Percentiles rank a stretch among this genome's conserved stretches.
phyloP scores from a whole-genome alignment of 2,888 invertebrate genomes.

The Caenorhabditis angaria region DNA sequence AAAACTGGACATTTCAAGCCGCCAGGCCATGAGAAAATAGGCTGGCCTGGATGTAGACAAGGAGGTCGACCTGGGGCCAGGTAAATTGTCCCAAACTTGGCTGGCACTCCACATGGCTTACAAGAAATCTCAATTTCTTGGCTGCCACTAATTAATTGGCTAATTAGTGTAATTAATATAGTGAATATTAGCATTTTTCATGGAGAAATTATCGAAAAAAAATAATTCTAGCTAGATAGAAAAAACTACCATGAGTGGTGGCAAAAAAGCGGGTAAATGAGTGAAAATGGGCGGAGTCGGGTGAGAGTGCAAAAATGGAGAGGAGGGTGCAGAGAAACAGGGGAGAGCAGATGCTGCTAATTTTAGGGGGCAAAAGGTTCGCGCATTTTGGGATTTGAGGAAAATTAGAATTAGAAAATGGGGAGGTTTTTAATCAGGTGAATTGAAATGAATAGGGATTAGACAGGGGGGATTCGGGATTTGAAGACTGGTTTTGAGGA shows the following conservation, averaged over 20 bases:
- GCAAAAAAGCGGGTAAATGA: no score
- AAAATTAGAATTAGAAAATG: neutral
- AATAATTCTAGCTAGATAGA: no score
- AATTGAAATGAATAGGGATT: neutral
- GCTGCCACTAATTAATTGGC: neutral
- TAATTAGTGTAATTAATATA: neutral
- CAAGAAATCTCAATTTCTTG: constrained; percentile 3
- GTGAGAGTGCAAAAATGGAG: no score
- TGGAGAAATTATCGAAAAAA: no score
- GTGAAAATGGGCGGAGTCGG: no score
- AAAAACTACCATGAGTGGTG: no score
- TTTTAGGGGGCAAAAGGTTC: no score
- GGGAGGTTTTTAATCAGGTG: no score
- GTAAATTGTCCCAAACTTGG: constrained; percentile 40
- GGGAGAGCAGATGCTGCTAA: no score
- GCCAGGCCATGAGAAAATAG: constrained; percentile 56
- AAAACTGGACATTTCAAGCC: constrained; percentile 12
- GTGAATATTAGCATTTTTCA: neutral
- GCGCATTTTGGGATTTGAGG: neutral
- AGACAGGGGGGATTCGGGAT: neutral
- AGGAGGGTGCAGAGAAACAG: no score
- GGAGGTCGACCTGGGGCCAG: constrained; percentile 52
- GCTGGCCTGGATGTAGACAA: constrained; percentile 66
- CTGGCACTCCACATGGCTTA: constrained; percentile 41
- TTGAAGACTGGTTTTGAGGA: neutral